A percentile compares a stretch with the other conserved stretches of the same genome.
Evolutionary conservation across 2,113 vertebrate genomes (phyloP).

Genomic region (Mustelus asterias): DNA sequence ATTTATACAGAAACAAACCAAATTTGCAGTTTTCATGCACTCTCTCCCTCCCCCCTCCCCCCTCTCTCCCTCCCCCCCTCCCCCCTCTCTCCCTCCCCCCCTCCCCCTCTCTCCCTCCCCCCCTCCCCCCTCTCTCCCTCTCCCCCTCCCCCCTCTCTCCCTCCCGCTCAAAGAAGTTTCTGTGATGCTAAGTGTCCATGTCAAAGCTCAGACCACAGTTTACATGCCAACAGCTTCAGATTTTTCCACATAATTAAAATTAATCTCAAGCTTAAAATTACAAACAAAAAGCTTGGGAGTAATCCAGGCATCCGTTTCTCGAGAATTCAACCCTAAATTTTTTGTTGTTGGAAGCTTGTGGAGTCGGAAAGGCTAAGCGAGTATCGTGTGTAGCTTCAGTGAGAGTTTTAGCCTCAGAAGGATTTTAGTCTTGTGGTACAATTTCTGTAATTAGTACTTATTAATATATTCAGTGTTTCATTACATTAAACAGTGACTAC

Average conservation of each 20-base stretch:
- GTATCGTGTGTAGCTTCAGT: background rate
- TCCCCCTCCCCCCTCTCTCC: too few species aligned
- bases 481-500: too few species aligned
- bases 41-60: too few species aligned
- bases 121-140: too few species aligned
- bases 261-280: background rate
- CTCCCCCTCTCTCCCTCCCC: too few species aligned
- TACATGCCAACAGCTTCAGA: background rate
- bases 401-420: background rate
- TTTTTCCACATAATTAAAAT: background rate
- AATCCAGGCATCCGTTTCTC: too few species aligned
- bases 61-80: too few species aligned
- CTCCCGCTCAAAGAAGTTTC: too few species aligned
- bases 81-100: fast-evolving
- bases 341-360: background rate
- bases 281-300: background rate
- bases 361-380: background rate
- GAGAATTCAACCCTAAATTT: background rate
- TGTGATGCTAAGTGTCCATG: background rate
- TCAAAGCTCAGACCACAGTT: background rate
- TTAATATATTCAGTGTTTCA: background rate
- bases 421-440: background rate
- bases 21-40: too few species aligned
- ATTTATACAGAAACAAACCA: too few species aligned
- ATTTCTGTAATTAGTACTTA: background rate